Evolutionary conservation across 2,113 vertebrate species (phyloP), one percentile per base, ranked within the genome.

Genomic region (Oreochromis tanganicae): DNA sequence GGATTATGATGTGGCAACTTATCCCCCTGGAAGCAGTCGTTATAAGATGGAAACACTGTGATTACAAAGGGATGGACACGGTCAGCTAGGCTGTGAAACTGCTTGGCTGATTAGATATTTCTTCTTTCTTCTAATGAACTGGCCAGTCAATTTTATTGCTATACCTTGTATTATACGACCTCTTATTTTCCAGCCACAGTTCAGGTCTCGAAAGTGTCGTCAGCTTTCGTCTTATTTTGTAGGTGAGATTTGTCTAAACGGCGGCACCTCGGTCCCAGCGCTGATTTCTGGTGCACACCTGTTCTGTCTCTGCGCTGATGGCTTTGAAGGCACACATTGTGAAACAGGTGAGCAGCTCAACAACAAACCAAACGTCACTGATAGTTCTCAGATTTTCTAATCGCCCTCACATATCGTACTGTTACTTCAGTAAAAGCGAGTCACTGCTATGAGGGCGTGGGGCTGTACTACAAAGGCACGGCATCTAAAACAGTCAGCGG

Each of bases 361-460:
- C 3, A 3, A 5, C 7, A 24, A 50, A 29, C 56, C 63, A 56
- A 4, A 5, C 1, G 17, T 46, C 0, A 11, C 50, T 54, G 4
- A 24, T 16, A 4, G 13, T 5, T 80, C 21, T 48, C 10, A 57
- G 10, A 29, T 34, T 63, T 79, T 68, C 6, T n/a, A n/a, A 36
- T 29, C 10, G 4, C 9, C 9, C 17, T 5, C 38, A 5, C 10
- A 5, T 0, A 1, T 87, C 7, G 4, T 1, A 3, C 21, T 68
- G 63, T 27, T 16, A 7, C 17, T 29, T 3, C 21, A 95, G 95
- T 2, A 0, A 85, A 56, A 9, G 29, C 4, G 1, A 8, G 5
- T 6, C 7, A 75, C 17, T 97, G 96, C 87, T 95, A 91, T 29
- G 86, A 90, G 19, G 94, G 96, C 1, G 7, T 91, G 1, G 95